These are phyloP conservation scores for Neodiprion pinetum DNA, from an alignment of 1,140 invertebrate species.

Conservation along the genomic window DNA sequence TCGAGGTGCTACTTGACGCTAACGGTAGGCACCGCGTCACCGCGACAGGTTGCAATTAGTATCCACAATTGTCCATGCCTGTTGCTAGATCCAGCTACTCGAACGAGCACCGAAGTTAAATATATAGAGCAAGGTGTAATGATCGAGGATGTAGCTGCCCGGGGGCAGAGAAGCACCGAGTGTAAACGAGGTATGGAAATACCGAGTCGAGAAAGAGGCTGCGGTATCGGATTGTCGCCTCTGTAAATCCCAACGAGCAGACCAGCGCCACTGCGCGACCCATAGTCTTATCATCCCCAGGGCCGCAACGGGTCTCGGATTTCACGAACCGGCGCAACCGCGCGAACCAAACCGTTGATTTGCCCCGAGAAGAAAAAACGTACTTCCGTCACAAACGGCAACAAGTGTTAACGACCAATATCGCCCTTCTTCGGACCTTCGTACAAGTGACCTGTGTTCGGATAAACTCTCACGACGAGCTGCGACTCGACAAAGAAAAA, in stretches of 20 bases:
- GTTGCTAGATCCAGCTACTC: no score
- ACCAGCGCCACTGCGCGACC: constrained; percentile 32
- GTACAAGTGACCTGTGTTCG: not conserved
- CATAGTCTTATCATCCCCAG: constrained; percentile 43
- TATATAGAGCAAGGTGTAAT: no score
- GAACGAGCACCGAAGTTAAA: no score
- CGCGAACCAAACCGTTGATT: not conserved
- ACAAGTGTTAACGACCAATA: no score
- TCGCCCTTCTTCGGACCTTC: no score
- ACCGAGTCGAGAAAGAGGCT: constrained; percentile 2
- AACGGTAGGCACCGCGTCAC: not conserved
- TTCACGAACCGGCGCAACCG: constrained; percentile 9
- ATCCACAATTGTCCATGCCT: no score
- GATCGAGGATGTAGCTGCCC: no score
- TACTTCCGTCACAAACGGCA: not conserved
- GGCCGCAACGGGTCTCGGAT: constrained; percentile 37
- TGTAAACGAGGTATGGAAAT: not conserved
- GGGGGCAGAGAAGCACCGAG: not conserved
- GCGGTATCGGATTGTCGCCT: constrained; percentile 44
- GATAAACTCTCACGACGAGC: not conserved
- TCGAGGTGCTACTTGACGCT: not conserved
- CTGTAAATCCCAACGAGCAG: constrained; percentile 37
- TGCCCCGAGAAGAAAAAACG: not conserved
- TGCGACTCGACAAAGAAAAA: not conserved
- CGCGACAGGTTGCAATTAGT: no score